These are phyloP conservation scores for Ceraclea dissimilis DNA, from an alignment of 2,888 invertebrate genomes.

Conservation along the genomic window DNA sequence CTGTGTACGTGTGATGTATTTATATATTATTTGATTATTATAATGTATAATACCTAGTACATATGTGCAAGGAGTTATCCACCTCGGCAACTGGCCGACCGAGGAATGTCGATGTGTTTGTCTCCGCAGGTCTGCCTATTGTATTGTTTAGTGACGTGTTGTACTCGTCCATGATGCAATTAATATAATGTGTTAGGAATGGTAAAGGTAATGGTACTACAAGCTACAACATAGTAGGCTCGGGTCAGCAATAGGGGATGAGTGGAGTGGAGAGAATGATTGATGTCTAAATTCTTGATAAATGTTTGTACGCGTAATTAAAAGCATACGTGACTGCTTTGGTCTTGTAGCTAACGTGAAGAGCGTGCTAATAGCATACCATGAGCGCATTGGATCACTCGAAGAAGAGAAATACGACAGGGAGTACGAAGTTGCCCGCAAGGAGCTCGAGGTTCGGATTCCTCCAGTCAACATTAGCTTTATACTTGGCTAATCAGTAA, in stretches of 20 bases:
- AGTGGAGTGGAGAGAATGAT: too few species aligned
- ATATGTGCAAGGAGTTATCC: background rate
- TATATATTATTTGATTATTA: background rate
- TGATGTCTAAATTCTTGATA: too few species aligned
- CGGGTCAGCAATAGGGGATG: too few species aligned
- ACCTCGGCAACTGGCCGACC: constrained; percentile 10
- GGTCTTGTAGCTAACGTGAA: constrained; percentile 57
- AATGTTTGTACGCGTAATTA: constrained; percentile 15
- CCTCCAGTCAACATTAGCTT: constrained; percentile 16
- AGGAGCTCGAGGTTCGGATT: constrained; percentile 85
- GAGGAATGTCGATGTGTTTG: constrained; percentile 10
- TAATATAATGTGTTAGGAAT: too few species aligned
- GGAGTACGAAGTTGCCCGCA: constrained; percentile 93
- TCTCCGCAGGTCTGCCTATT: constrained; percentile 5
- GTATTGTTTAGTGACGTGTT: background rate
- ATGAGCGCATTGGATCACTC: constrained; percentile 72
- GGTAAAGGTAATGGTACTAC: too few species aligned
- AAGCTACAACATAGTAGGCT: too few species aligned
- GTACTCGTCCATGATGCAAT: background rate
- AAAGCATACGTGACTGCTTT: constrained; percentile 34
- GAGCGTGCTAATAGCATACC: constrained; percentile 68
- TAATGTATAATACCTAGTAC: too few species aligned
- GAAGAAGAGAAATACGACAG: constrained; percentile 96
- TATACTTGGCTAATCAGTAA: constrained; percentile 12
- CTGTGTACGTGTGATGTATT: constrained; percentile 7